phyloP scores from a whole-genome alignment of 1,140 invertebrate genomes.

The Ooceraea biroi region DNA sequence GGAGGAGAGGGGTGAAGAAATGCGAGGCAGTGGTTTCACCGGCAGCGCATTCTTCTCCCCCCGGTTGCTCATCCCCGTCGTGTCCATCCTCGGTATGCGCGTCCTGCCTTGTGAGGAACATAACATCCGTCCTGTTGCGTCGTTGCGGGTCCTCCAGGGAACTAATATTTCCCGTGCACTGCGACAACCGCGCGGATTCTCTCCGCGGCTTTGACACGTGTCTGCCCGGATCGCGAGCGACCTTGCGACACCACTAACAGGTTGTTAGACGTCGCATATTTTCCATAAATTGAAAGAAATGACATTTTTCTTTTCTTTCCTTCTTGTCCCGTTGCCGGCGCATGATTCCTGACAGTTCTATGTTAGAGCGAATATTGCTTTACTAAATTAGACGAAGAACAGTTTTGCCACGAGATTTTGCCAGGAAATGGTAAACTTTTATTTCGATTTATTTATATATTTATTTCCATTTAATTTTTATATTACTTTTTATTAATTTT shows the following conservation, averaged over 20 bases:
- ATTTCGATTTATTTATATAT: too few relatives aligned
- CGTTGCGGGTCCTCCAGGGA: not conserved
- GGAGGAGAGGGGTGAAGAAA: too few relatives aligned
- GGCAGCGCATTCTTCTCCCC: constrained; percentile 16
- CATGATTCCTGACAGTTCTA: not conserved
- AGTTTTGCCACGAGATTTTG: not conserved
- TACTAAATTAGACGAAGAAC: not conserved
- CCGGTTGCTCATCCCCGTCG: not conserved
- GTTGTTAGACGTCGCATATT: not conserved
- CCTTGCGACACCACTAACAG: constrained; percentile 13
- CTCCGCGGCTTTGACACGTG: constrained; percentile 15
- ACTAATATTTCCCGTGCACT: not conserved
- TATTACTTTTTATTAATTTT: too few relatives aligned
- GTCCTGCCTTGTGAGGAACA: constrained; percentile 25
- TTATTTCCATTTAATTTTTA: too few relatives aligned
- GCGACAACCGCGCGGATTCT: constrained; percentile 19
- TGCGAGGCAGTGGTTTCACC: not conserved
- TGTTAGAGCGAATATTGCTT: not conserved
- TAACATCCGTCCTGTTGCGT: constrained; percentile 29
- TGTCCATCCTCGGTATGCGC: not conserved
- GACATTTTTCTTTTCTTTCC: too few relatives aligned
- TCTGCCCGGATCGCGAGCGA: constrained; percentile 5
- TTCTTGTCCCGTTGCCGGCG: too few relatives aligned
- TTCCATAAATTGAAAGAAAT: constrained; percentile 26
- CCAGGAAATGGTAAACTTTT: not conserved